Evolutionary conservation across 2,888 invertebrate genomes (phyloP).

Genomic region (Drosophila anceps): DNA sequence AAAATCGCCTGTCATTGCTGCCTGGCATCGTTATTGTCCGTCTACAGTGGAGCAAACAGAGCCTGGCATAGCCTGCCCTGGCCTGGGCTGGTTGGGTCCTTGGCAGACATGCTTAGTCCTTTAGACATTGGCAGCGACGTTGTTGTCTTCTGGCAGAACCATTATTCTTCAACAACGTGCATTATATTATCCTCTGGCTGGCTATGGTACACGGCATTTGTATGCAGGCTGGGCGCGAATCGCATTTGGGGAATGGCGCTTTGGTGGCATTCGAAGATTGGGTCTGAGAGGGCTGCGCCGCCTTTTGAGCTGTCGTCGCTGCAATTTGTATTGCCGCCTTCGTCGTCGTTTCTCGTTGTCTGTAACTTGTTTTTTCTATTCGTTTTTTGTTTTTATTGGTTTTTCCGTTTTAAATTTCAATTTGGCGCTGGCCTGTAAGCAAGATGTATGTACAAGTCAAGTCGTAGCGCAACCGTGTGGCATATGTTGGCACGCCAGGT

Average conservation of each 20-base stretch:
- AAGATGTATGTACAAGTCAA: conserved; percentile 69
- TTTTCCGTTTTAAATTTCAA: conserved; percentile 82
- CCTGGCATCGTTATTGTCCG: conserved; percentile 74
- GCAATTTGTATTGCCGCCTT: conserved; percentile 80
- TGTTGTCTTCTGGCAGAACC: conserved; percentile 77
- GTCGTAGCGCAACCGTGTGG: conserved; percentile 33
- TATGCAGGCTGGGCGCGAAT: conserved; percentile 77
- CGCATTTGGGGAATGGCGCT: conserved; percentile 67
- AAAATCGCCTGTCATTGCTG: conserved; percentile 83
- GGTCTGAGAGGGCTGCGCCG: conserved; percentile 20
- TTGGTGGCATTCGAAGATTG: conserved; percentile 11
- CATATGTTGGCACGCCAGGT: conserved; percentile 67
- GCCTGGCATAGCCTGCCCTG: conserved; percentile 19
- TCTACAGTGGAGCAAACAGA: conserved; percentile 27
- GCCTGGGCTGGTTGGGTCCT: conserved; percentile 22
- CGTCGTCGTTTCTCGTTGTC: conserved; percentile 35
- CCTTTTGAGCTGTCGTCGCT: conserved; percentile 82
- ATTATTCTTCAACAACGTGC: conserved; percentile 78
- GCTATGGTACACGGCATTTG: conserved; percentile 63
- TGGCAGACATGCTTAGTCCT: conserved; percentile 72
- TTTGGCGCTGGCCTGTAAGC: conserved; percentile 77
- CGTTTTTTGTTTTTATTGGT: conserved; percentile 74
- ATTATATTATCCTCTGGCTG: conserved; percentile 78
- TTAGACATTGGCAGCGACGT: conserved; percentile 58
- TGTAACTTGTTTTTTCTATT: conserved; percentile 56